phyloP scores from a whole-genome alignment of 2,888 invertebrate genomes.

The Augiades crinisus region DNA sequence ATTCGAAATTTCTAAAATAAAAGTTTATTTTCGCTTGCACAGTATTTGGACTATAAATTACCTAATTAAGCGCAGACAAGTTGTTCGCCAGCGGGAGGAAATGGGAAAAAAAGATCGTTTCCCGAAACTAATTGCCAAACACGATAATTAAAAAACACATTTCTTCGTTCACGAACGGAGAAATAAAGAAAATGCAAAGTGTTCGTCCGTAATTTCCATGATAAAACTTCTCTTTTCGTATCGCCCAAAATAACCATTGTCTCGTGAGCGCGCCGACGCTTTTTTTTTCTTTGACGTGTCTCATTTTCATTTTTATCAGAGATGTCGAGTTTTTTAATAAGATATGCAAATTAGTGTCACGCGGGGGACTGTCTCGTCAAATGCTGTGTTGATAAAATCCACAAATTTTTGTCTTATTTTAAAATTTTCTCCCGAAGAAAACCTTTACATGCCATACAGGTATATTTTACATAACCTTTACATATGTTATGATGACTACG shows the following conservation, averaged over 20 bases:
- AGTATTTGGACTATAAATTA: conserved; percentile 66
- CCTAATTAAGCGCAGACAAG: conserved; percentile 73
- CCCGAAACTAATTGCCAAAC: conserved; percentile 80
- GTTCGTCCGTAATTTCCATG: conserved; percentile 77
- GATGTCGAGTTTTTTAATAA: conserved; percentile 75
- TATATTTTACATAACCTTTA: too few relatives aligned
- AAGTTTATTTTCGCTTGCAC: conserved; percentile 6
- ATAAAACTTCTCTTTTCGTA: conserved; percentile 75
- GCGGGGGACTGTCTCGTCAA: conserved; percentile 49
- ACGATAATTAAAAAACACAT: conserved; percentile 81
- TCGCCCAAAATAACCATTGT: conserved; percentile 77
- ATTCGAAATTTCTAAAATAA: conserved; percentile 1
- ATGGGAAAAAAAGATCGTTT: conserved; percentile 68
- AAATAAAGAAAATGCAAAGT: conserved; percentile 79
- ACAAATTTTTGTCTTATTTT: conserved; percentile 10
- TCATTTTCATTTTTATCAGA: conserved; percentile 77
- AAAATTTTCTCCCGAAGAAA: conserved; percentile 5
- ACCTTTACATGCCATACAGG: background rate
- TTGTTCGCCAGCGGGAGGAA: conserved; percentile 59
- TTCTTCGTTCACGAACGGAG: conserved; percentile 60
- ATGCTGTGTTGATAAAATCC: conserved; percentile 40
- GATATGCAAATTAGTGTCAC: conserved; percentile 69
- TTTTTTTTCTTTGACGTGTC: conserved; percentile 72
- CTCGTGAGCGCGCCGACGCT: conserved; percentile 66
- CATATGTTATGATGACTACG: too few relatives aligned